phyloP scores from a whole-genome alignment of 2,888 invertebrate genomes.

The Disparrhopalites patrizii region DNA sequence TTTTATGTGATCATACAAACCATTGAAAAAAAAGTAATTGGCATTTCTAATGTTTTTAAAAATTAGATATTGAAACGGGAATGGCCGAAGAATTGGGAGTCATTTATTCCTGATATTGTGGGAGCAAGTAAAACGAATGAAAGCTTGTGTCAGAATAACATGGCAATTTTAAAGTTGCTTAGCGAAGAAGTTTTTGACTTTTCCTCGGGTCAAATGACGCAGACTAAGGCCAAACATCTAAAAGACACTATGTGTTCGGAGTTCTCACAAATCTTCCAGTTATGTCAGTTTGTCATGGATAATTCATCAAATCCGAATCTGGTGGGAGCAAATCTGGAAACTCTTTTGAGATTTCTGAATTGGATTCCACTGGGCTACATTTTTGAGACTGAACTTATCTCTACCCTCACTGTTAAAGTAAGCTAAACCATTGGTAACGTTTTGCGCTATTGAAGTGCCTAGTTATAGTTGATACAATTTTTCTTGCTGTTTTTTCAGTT shows the following conservation, averaged over 20 bases:
- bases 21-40: neutral
- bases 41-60: too few relatives aligned
- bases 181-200: constrained; percentile 99
- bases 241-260: constrained; percentile 99
- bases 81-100: constrained; percentile 99
- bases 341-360: constrained; percentile 90
- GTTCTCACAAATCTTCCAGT: constrained; percentile 95
- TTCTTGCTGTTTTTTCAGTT: constrained; percentile 59
- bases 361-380: constrained; percentile 99
- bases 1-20: too few relatives aligned
- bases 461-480: neutral
- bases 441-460: neutral
- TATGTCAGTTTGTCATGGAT: constrained; percentile 97
- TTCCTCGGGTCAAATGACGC: constrained; percentile 95
- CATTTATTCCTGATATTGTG: constrained; percentile 98
- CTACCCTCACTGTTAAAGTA: constrained; percentile 82
- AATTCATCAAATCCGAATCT: constrained; percentile 95
- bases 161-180: constrained; percentile 93
- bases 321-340: constrained; percentile 93
- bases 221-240: constrained; percentile 97
- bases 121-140: constrained; percentile 99
- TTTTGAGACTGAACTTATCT: constrained; percentile 96
- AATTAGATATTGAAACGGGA: constrained; percentile 95
- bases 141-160: constrained; percentile 98
- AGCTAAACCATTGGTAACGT: neutral